These are phyloP conservation scores for Zaprionus vittiger DNA, from an alignment of 1,140 invertebrate species.

Conservation along the genomic window DNA sequence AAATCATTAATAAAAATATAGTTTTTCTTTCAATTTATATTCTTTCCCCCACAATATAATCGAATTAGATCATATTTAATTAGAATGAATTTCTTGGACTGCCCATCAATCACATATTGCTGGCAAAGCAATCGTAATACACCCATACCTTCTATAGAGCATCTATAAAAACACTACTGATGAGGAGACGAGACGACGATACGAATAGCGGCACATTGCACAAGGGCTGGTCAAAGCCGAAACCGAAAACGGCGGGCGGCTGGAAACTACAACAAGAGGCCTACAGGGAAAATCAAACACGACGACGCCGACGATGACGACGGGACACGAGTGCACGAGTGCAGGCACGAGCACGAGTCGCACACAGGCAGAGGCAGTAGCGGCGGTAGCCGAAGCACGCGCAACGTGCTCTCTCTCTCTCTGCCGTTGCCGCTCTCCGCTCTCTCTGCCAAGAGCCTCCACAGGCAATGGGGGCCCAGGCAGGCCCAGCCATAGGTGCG, in stretches of 20 bases:
- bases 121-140: slow-evolving; percentile 39
- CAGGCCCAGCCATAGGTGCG: slow-evolving; percentile 26
- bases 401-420: slow-evolving; percentile 52
- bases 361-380: slow-evolving; percentile 27
- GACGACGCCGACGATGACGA: slow-evolving; percentile 5
- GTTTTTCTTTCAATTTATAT: neutral
- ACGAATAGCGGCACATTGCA: slow-evolving; percentile 70
- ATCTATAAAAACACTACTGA: slow-evolving; percentile 45
- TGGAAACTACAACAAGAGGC: slow-evolving; percentile 73
- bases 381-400: slow-evolving; percentile 64
- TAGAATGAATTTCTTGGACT: neutral
- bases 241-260: slow-evolving; percentile 54
- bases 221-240: slow-evolving; percentile 47
- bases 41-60: neutral
- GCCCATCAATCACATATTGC: slow-evolving; percentile 35
- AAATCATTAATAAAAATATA: neutral
- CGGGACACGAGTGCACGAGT: slow-evolving; percentile 31
- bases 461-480: neutral
- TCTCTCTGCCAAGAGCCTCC: slow-evolving; percentile 29
- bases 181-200: slow-evolving; percentile 45
- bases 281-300: slow-evolving; percentile 68
- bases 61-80: neutral
- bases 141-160: slow-evolving; percentile 16
- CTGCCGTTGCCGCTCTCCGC: slow-evolving; percentile 26
- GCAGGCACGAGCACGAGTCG: slow-evolving; percentile 14